Percentiles rank a stretch among this genome's conserved stretches.
Evolutionary conservation across 2,113 vertebrate genomes (phyloP).

Genomic region (Cichladusa arquata): DNA sequence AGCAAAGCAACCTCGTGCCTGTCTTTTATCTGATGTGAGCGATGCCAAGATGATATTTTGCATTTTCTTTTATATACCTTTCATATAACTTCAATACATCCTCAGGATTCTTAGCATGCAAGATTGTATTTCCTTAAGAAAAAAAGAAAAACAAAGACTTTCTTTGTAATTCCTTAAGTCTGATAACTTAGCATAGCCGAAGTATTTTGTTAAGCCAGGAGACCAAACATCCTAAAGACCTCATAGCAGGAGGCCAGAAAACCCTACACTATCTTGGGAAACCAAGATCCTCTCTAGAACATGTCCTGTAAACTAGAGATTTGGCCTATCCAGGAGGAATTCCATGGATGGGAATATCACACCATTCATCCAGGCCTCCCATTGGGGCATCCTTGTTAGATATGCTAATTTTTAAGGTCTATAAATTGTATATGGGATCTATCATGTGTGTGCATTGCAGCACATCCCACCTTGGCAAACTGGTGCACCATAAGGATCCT

Average conservation of each 20-base stretch:
- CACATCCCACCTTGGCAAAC: accelerated
- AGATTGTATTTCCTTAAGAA: too few relatives aligned
- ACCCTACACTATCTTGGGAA: neutral
- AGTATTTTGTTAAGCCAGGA: neutral
- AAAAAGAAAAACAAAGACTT: too few relatives aligned
- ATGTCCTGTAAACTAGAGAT: neutral
- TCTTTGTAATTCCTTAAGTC: neutral
- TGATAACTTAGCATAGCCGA: neutral
- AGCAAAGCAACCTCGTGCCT: neutral
- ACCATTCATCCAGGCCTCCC: neutral
- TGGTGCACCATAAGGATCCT: neutral
- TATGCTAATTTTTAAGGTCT: neutral
- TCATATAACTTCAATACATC: too few relatives aligned
- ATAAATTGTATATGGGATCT: neutral
- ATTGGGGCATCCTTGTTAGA: neutral
- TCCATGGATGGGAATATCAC: too few relatives aligned
- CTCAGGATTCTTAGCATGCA: neutral
- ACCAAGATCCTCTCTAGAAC: neutral
- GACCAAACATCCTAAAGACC: neutral
- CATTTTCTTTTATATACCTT: neutral
- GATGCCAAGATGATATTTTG: neutral
- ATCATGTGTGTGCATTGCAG: accelerated
- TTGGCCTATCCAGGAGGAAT: neutral
- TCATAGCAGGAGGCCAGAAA: accelerated
- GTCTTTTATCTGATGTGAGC: neutral